These are phyloP conservation scores for Morbakka virulenta DNA, from an alignment of 30 jellyfish, hydroid and myxozoan species.

Conservation along the genomic window DNA sequence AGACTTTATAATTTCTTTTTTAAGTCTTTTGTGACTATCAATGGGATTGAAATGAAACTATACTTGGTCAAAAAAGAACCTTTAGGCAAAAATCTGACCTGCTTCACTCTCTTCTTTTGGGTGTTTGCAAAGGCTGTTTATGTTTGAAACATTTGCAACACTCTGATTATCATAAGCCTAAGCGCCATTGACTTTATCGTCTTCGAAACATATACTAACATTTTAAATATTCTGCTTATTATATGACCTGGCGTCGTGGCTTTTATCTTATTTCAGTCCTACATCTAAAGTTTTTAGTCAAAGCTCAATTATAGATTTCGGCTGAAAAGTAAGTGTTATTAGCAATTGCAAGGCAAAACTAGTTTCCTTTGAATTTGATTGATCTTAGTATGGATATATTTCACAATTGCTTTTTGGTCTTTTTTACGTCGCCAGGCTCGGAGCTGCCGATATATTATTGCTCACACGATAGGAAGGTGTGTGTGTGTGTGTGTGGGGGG, in stretches of 20 bases:
- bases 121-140: slow-evolving; percentile 8
- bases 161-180: no score
- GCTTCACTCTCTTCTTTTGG: neutral
- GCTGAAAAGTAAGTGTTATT: slow-evolving; percentile 14
- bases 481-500: no score
- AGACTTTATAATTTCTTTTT: slow-evolving; percentile 4
- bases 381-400: slow-evolving; percentile 19
- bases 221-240: slow-evolving; percentile 3
- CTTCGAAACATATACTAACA: neutral
- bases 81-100: neutral
- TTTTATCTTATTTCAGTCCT: slow-evolving; percentile 3
- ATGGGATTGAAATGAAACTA: neutral
- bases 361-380: slow-evolving; percentile 12
- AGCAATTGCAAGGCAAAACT: slow-evolving; percentile 28
- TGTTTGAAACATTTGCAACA: no score
- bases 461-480: no score
- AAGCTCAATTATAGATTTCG: slow-evolving; percentile 4
- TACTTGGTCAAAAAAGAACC: neutral
- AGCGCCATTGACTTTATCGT: no score
- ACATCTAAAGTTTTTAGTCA: slow-evolving; percentile 4
- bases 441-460: no score
- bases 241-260: neutral
- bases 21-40: neutral
- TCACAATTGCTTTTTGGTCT: no score
- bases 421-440: no score